A percentile compares a stretch with the other conserved stretches of the same genome.
These are phyloP conservation scores for Danio choprae DNA, from an alignment of 2,797 vertebrate species.

Conservation along the genomic window DNA sequence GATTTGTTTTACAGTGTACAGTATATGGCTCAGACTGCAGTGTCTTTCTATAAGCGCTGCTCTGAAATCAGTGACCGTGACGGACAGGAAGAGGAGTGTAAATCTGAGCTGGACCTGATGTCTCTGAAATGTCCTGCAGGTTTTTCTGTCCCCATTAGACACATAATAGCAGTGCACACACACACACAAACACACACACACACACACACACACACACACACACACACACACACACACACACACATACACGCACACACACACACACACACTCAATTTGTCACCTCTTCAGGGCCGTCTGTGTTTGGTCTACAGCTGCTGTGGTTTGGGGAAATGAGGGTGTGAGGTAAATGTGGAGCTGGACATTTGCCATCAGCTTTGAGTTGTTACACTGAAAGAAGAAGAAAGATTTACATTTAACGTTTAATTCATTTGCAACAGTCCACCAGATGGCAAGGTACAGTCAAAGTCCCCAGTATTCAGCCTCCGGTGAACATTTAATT, in stretches of 20 bases:
- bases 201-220: too few relatives aligned
- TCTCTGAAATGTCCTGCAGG: conserved; percentile 61
- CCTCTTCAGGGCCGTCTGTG: conserved; percentile 57
- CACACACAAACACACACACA: too few relatives aligned
- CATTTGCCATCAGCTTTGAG: conserved; percentile 5
- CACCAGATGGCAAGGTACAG: background rate
- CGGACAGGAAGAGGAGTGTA: conserved; percentile 60
- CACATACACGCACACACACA: too few relatives aligned
- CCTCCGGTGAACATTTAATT: too few relatives aligned
- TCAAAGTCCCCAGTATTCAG: too few relatives aligned
- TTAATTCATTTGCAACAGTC: background rate
- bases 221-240: too few relatives aligned
- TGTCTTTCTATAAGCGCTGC: too few relatives aligned
- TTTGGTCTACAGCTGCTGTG: conserved; percentile 53
- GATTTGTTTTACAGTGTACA: too few relatives aligned
- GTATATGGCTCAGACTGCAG: too few relatives aligned
- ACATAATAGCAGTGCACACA: conserved; percentile 55
- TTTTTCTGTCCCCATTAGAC: conserved; percentile 57
- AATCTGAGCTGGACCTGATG: conserved; percentile 47
- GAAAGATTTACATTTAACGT: background rate
- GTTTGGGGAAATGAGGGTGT: conserved; percentile 14
- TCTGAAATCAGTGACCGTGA: too few relatives aligned
- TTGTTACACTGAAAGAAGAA: background rate
- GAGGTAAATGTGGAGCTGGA: background rate
- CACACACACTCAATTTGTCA: conserved; percentile 64